These are phyloP conservation scores for Hystrix cristata DNA, from an alignment of 2,113 vertebrate genomes.

Conservation along the genomic window DNA sequence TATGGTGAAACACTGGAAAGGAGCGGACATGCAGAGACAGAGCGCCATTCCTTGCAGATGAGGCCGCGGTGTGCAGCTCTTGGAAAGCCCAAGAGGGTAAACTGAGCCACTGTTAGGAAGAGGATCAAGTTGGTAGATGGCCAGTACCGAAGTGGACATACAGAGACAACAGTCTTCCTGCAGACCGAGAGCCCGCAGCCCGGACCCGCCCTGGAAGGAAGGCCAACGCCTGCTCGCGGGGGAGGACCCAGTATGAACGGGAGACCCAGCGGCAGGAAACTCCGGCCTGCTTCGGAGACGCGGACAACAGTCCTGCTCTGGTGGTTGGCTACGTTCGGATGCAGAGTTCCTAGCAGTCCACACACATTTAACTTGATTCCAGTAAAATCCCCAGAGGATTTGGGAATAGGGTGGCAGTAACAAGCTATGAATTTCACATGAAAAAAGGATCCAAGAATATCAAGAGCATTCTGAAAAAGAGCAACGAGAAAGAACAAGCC, in stretches of 20 bases:
- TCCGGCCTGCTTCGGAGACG: not conserved
- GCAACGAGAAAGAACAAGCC: not conserved
- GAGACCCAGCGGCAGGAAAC: not conserved
- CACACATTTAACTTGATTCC: not conserved
- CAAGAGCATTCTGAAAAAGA: slow-evolving; percentile 41
- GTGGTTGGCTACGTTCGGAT: not conserved
- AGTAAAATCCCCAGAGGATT: not conserved
- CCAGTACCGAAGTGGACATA: not conserved
- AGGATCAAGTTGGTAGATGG: rapidly evolving
- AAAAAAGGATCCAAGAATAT: not conserved
- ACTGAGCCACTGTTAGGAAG: not conserved
- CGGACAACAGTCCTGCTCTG: not conserved
- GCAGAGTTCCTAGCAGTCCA: not conserved
- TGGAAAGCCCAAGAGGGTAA: not conserved
- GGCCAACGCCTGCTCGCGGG: too few species aligned
- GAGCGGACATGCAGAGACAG: not conserved
- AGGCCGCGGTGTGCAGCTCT: not conserved
- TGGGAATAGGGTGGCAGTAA: not conserved
- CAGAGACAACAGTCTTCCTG: not conserved
- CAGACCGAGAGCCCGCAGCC: not conserved
- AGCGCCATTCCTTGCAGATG: not conserved
- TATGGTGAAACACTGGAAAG: not conserved
- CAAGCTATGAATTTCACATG: not conserved
- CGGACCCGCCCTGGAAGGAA: not conserved
- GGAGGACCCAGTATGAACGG: not conserved